A percentile compares a stretch with the other conserved stretches of the same genome.
Evolutionary conservation across 2,888 invertebrate species (phyloP).

Genomic region (Coelinius sp.): DNA sequence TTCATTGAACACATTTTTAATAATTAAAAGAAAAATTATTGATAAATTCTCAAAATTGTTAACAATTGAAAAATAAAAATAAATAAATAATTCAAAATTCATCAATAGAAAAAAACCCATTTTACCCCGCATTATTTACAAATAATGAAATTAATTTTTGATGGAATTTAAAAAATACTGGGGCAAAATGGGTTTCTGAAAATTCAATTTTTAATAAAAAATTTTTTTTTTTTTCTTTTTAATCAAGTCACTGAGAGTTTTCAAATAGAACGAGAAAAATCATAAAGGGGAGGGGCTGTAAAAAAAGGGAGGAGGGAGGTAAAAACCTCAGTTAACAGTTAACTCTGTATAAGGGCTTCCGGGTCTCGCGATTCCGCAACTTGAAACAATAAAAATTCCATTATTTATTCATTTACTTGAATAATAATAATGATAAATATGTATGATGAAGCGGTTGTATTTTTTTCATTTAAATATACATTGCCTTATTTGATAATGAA

Average conservation of each 20-base stretch:
- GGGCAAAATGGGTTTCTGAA: no score
- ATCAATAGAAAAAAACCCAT: no score
- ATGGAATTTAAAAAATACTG: no score
- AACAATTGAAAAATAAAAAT: no score
- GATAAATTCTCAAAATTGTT: no score
- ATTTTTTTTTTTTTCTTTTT: not conserved
- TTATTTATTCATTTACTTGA: not conserved
- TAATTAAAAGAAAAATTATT: no score
- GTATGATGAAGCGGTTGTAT: not conserved
- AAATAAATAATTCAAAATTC: no score
- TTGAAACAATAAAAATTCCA: not conserved
- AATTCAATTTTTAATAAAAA: no score
- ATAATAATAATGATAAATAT: slow-evolving; percentile 1
- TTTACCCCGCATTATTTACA: no score
- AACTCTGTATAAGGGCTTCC: slow-evolving; percentile 6
- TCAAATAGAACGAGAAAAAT: not conserved
- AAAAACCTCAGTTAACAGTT: slow-evolving; percentile 9
- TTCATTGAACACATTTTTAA: no score
- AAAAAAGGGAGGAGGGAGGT: not conserved
- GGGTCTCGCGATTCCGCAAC: not conserved
- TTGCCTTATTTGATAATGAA: not conserved
- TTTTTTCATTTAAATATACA: not conserved
- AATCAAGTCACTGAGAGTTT: not conserved
- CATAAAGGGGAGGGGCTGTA: not conserved
- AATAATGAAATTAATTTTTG: no score